Conservation (phyloP, 2,113 vertebrate species). For the Neodon shergylaensis region DNA sequence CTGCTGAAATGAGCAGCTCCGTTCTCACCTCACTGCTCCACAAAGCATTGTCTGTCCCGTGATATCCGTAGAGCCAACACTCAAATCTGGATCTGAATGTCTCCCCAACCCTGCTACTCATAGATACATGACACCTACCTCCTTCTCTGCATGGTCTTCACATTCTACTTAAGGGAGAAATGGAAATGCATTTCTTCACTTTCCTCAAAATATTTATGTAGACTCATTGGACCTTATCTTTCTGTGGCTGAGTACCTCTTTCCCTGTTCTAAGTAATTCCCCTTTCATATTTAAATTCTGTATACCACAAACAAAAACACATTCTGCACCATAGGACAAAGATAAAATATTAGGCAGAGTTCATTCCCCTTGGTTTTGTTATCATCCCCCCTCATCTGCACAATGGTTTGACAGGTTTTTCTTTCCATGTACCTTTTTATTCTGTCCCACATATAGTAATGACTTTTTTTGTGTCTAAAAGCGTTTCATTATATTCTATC, state of each 20-base stretch:
- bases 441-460: neutral
- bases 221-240: slow-evolving; percentile 21
- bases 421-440: neutral
- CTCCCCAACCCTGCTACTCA: neutral
- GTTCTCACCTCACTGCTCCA: too few species aligned
- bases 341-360: slow-evolving; percentile 16
- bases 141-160: neutral
- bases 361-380: slow-evolving; percentile 9
- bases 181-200: neutral
- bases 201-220: slow-evolving; percentile 29
- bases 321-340: slow-evolving; percentile 37
- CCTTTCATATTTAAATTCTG: slow-evolving; percentile 10
- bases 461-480: slow-evolving; percentile 13
- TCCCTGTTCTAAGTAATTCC: neutral
- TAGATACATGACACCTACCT: neutral
- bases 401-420: neutral
- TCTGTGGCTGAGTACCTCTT: slow-evolving; percentile 2
- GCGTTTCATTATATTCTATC: slow-evolving; percentile 3
- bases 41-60: neutral
- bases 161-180: neutral
- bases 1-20: neutral
- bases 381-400: neutral
- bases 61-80: neutral
- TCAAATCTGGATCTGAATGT: neutral
- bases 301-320: slow-evolving; percentile 22